Percentiles rank a stretch among this genome's conserved stretches.
phyloP scores from a whole-genome alignment of 2,113 vertebrate genomes.

The Pavo muticus region DNA sequence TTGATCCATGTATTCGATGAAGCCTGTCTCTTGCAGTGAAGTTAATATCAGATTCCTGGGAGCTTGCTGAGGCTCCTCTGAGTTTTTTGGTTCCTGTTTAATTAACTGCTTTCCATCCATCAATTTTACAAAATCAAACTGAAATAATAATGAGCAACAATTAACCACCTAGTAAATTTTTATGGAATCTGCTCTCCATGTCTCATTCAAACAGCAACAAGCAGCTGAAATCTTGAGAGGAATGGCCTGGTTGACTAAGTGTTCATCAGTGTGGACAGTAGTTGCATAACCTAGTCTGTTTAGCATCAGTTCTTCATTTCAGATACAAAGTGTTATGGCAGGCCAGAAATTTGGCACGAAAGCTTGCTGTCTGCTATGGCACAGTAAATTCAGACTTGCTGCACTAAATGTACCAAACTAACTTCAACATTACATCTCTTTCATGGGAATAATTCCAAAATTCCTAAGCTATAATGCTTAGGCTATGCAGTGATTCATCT shows the following conservation, averaged over 20 bases:
- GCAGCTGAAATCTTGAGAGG: background rate
- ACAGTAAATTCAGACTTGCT: background rate
- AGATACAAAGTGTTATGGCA: background rate
- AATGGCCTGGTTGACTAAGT: background rate
- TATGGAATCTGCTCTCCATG: background rate
- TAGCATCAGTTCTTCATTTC: background rate
- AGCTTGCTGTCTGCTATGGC: background rate
- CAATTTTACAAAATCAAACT: constrained; percentile 98
- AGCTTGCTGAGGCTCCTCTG: constrained; percentile 83
- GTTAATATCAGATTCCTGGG: constrained; percentile 91
- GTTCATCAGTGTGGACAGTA: background rate
- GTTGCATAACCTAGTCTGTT: background rate
- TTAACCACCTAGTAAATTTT: constrained; percentile 22
- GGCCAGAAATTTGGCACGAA: background rate
- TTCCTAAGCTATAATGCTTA: background rate
- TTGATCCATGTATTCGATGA: constrained; percentile 98
- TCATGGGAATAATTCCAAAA: background rate
- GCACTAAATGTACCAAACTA: background rate
- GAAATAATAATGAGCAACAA: constrained; percentile 67
- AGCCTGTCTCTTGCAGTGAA: constrained; percentile 92
- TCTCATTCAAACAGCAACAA: background rate
- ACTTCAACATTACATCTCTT: background rate
- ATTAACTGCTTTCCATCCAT: constrained; percentile 96
- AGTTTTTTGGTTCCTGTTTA: constrained; percentile 84
- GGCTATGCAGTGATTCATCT: background rate